These are phyloP conservation scores for Homarus gammarus DNA, from an alignment of 2,888 invertebrate species.

Conservation along the genomic window DNA sequence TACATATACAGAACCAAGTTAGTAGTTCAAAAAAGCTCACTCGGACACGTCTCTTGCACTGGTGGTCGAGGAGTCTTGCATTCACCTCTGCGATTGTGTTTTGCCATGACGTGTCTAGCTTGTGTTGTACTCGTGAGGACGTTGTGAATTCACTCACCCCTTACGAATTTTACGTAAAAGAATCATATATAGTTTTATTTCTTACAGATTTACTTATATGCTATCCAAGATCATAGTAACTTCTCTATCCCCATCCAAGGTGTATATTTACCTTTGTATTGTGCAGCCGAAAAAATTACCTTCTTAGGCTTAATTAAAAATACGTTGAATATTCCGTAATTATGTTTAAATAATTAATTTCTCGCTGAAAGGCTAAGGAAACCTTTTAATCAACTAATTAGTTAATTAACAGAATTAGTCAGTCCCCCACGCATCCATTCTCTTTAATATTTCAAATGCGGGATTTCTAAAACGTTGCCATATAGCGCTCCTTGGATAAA, in stretches of 20 bases:
- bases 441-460: constrained; percentile 65
- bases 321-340: constrained; percentile 58
- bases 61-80: too few species aligned
- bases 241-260: neutral
- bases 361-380: constrained; percentile 62
- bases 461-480: constrained; percentile 32
- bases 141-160: too few species aligned
- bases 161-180: too few species aligned
- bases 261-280: constrained; percentile 19
- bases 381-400: constrained; percentile 63
- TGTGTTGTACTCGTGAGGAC: too few species aligned
- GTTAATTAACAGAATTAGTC: constrained; percentile 67
- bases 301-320: constrained; percentile 30
- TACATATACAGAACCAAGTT: too few species aligned
- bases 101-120: too few species aligned
- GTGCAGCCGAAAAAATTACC: constrained; percentile 9
- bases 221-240: constrained; percentile 1
- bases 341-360: constrained; percentile 68
- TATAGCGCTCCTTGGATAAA: constrained; percentile 1
- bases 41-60: too few species aligned
- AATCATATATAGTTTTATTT: too few species aligned
- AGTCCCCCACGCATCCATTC: constrained; percentile 31
- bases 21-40: too few species aligned
- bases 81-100: too few species aligned
- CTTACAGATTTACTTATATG: too few species aligned